Evolutionary conservation across 2,113 vertebrate genomes (phyloP).

Genomic region (Corythoichthys intestinalis): DNA sequence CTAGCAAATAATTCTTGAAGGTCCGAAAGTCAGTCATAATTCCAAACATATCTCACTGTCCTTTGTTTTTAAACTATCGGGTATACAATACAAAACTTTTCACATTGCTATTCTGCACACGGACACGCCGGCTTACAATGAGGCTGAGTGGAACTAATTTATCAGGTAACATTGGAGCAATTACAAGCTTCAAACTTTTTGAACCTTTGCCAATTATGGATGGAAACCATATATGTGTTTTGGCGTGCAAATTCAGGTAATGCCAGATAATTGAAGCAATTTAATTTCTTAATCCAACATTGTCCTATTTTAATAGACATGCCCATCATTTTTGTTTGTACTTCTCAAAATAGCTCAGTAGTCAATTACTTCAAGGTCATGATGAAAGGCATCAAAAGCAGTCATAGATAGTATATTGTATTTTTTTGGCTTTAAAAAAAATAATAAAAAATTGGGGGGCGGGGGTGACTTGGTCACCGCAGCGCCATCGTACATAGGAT

Average conservation of each 20-base stretch:
- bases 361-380: constrained; percentile 50
- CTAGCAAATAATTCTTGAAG: constrained; percentile 31
- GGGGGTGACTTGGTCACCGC: constrained; percentile 41
- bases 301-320: constrained; percentile 64
- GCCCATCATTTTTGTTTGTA: constrained; percentile 60
- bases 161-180: constrained; percentile 9
- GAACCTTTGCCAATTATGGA: constrained; percentile 63
- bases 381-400: constrained; percentile 3
- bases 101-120: constrained; percentile 48
- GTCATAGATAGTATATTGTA: background rate
- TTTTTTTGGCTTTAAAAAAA: background rate
- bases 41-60: constrained; percentile 7
- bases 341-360: constrained; percentile 42
- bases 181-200: constrained; percentile 52
- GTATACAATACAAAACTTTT: background rate
- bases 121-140: constrained; percentile 49
- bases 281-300: constrained; percentile 51
- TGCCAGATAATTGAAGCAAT: constrained; percentile 54
- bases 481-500: constrained; percentile 49
- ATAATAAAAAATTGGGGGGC: background rate
- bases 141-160: constrained; percentile 26
- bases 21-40: constrained; percentile 30
- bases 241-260: constrained; percentile 37
- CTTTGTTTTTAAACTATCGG: background rate
- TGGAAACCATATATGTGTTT: constrained; percentile 33